phyloP scores from a whole-genome alignment of 1,140 invertebrate species.

The Caenorhabditis briggsae region DNA sequence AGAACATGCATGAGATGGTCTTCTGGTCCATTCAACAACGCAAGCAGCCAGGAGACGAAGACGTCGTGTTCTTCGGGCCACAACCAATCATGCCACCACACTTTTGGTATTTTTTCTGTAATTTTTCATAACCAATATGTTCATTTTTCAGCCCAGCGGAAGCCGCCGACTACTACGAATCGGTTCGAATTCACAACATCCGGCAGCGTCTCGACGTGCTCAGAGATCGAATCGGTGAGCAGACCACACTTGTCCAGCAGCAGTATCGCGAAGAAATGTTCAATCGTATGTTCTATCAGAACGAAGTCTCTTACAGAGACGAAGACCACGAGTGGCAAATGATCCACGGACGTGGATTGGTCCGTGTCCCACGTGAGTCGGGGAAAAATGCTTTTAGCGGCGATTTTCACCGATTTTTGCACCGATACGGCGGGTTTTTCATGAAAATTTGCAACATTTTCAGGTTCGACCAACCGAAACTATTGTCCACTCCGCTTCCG shows the following conservation, averaged over 20 bases:
- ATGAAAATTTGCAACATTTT: neutral
- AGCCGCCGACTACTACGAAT: neutral
- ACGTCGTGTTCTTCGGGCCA: neutral
- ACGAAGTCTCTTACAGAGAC: neutral
- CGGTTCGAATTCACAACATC: neutral
- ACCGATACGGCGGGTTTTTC: no score
- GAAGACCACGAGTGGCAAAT: constrained; percentile 32
- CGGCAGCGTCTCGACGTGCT: neutral
- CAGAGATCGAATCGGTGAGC: neutral
- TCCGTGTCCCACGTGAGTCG: constrained; percentile 22
- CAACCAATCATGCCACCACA: neutral
- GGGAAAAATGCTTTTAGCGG: no score
- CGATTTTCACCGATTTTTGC: no score
- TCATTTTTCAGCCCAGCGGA: neutral
- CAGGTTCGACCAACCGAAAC: constrained; percentile 25
- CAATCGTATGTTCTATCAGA: neutral
- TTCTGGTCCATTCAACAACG: constrained; percentile 28
- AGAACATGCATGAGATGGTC: neutral
- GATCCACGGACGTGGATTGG: constrained; percentile 24
- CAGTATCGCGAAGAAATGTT: neutral
- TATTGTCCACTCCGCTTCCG: constrained; percentile 38
- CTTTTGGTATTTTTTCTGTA: no score
- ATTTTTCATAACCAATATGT: neutral
- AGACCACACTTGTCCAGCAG: neutral
- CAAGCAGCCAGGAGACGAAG: neutral